Conservation (phyloP, 2,797 vertebrate species). For the Phaenicophaeus curvirostris region DNA sequence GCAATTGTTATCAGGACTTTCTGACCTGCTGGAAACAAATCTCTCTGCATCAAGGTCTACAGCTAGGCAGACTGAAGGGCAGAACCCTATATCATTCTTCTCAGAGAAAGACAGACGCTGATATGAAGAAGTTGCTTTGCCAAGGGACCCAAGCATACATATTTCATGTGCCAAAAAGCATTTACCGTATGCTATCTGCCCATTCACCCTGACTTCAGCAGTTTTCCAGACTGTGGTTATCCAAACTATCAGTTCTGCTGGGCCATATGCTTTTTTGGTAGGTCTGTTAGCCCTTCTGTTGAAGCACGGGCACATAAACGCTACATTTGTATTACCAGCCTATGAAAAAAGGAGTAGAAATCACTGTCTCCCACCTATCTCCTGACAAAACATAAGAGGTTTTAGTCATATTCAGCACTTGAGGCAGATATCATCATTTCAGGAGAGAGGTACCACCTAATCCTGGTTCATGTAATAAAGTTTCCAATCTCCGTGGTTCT, state of each 20-base stretch:
- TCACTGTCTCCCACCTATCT: neutral
- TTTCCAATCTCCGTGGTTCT: neutral
- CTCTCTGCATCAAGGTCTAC: neutral
- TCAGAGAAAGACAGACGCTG: neutral
- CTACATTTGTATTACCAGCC: neutral
- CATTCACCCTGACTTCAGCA: neutral
- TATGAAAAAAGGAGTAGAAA: neutral
- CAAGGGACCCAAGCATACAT: neutral
- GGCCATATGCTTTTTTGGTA: neutral
- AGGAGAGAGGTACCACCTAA: neutral
- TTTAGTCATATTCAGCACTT: neutral
- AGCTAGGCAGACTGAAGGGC: neutral
- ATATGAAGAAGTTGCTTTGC: neutral
- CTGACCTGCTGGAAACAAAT: neutral
- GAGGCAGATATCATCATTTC: neutral
- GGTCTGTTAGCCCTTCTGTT: neutral
- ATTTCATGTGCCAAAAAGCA: constrained; percentile 18
- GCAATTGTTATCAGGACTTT: neutral
- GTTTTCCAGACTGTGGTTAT: neutral
- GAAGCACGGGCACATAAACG: neutral
- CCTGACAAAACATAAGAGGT: neutral
- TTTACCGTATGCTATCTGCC: neutral
- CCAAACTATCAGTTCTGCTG: neutral
- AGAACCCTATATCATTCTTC: neutral
- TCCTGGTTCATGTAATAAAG: neutral